Base-by-base conservation (phyloP, 2,888 invertebrate genomes). In the Phlogophora meticulosa region DNA sequence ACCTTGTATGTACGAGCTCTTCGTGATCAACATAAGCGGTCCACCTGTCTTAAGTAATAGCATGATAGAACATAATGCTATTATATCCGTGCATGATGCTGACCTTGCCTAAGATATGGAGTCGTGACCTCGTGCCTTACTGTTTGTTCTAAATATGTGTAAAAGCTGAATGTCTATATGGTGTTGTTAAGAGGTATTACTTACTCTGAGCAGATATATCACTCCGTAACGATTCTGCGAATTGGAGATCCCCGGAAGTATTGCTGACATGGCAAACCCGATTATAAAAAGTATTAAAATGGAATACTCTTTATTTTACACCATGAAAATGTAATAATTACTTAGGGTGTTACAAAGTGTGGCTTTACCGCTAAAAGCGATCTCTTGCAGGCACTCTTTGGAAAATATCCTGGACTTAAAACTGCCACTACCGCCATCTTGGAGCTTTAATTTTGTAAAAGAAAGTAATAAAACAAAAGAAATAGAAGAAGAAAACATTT, bases 61-160 rank as follows among this genome's bases (percentile, higher is more conserved):
- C 60, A 48, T 15, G 24, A 40, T n/a, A 20, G n/a, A 45, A 49
- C 11, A 22, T 67, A 32, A 60, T 42, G 15, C 32, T 45, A 48
- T 34, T 43, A 51, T 36, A 53, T n/a, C 51, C 40, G 22, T 43
- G 28, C 17, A 53, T 28, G 17, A 49, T 43, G 5, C 40, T 43
- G 13, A 45, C 72, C 58, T 74, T 34, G 48, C 48, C 10, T 10
- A 0, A 20, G 10, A 22, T 22, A 20, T 22, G n/a, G 9, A 36
- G 40, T 28, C 11, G 4, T 57, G 40, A 52, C 66, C 71, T 73
- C 20, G 40, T 13, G 20, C 46, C n/a, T 38, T 3, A 68, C 22
- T 20, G 34, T 20, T 22, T 42, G 20, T 57, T 69, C 17, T 7
- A 43, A 58, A 70, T 32, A 5, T 10, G 10, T 56, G 4, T 36